phyloP scores from a whole-genome alignment of 2,797 vertebrate species.

The Lophotriccus pileatus region DNA sequence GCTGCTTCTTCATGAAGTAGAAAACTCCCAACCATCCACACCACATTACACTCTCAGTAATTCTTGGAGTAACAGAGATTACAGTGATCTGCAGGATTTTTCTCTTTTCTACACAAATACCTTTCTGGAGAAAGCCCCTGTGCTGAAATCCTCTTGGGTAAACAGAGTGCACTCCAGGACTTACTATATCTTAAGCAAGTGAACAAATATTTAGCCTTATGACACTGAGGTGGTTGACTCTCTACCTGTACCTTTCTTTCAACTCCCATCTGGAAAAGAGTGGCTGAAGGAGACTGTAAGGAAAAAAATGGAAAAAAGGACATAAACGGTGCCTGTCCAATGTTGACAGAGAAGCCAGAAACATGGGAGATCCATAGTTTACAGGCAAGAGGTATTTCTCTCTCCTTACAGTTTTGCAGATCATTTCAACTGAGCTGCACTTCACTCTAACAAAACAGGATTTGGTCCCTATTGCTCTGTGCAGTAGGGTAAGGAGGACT shows the following conservation, averaged over 20 bases:
- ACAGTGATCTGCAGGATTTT: neutral
- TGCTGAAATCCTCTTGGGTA: neutral
- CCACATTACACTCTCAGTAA: neutral
- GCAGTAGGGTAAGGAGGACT: neutral
- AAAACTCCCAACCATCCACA: neutral
- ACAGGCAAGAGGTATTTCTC: neutral
- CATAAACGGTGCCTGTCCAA: neutral
- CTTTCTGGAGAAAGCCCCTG: neutral
- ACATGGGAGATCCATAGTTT: neutral
- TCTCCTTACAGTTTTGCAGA: neutral
- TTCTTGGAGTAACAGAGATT: neutral
- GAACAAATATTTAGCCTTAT: neutral
- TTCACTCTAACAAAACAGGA: neutral
- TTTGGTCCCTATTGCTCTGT: neutral
- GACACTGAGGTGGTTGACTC: neutral
- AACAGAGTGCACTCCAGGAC: neutral
- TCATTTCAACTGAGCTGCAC: neutral
- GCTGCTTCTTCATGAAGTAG: neutral
- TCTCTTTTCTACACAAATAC: neutral
- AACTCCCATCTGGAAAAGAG: neutral
- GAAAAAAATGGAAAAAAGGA: neutral
- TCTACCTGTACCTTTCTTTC: neutral
- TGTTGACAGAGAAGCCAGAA: neutral
- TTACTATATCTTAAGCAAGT: neutral
- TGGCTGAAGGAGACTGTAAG: neutral